Evolutionary conservation across 2,888 invertebrate species (phyloP).

Genomic region (Dryobota labecula): DNA sequence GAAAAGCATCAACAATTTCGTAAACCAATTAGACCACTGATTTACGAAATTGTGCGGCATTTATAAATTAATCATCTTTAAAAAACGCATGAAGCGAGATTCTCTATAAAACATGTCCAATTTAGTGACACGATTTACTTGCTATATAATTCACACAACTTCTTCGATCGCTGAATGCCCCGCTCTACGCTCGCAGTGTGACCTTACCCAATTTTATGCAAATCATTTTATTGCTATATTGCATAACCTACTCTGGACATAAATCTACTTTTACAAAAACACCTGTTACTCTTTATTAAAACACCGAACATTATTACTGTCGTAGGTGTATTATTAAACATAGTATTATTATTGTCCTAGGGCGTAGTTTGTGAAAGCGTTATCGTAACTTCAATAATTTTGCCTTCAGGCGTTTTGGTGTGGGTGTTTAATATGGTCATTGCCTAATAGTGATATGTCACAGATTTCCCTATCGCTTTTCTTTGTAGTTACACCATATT

Average conservation of each 20-base stretch:
- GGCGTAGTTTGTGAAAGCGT: slow-evolving; percentile 42
- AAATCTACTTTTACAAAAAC: slow-evolving; percentile 47
- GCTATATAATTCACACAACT: too few relatives aligned
- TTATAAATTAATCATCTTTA: too few relatives aligned
- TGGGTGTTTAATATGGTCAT: slow-evolving; percentile 9
- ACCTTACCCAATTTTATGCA: slow-evolving; percentile 41
- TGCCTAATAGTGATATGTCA: background rate
- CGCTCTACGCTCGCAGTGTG: slow-evolving; percentile 20
- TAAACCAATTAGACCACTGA: too few relatives aligned
- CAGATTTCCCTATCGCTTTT: background rate
- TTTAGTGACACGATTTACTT: too few relatives aligned
- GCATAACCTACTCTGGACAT: slow-evolving; percentile 29
- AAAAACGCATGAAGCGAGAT: too few relatives aligned
- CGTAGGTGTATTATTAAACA: slow-evolving; percentile 30
- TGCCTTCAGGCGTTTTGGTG: slow-evolving; percentile 23
- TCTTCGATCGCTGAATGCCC: background rate
- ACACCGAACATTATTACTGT: slow-evolving; percentile 10
- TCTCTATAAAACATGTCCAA: too few relatives aligned
- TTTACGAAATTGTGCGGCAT: too few relatives aligned
- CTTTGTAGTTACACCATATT: background rate
- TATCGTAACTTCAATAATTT: slow-evolving; percentile 14
- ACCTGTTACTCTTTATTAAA: slow-evolving; percentile 22
- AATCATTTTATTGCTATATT: slow-evolving; percentile 38
- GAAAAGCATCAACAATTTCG: too few relatives aligned
- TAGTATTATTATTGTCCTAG: slow-evolving; percentile 18